Evolutionary conservation across 2,113 vertebrate species (phyloP), one percentile per base, ranked within the genome.

Genomic region (Phyllostomus hastatus): DNA sequence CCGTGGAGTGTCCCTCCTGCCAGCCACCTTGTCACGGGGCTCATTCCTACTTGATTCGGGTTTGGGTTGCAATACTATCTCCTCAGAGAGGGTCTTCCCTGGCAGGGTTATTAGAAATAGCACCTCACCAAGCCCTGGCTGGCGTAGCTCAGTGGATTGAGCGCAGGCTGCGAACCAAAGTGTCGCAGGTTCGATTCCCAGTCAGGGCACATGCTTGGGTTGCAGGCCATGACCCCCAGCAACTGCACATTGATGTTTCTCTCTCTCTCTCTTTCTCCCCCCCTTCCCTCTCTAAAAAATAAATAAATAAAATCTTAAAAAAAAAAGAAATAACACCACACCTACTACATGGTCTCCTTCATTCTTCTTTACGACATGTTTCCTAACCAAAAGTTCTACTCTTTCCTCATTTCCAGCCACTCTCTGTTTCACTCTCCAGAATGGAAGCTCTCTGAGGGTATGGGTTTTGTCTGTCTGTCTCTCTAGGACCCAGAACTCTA

Each of bases 1-100:
- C 17, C 15, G 1, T 7, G 33, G 4, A 5, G 8, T 1, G 1
- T 43, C 48, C n/a, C 50, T 14, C 46, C 24, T 3, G 19, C 57
- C 79, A 35, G 38, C 38, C 2, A 24, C 26, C 10, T 84, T 48
- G 7, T 59, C 80, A 16, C 10, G 1, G 5, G 15, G 50, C 24
- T 75, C 5, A 0, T 73, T 10, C 16, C 19, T 41, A 48, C 24
- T 48, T 59, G 19, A 50, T 84, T 69, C 38, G 59, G 41, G 33
- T 50, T 46, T 26, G 4, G 20, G 50, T 33, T 78, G 33, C 46
- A 46, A 2, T 7, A 15, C 28, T 38, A 48, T 59, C 70, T 28
- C 41, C 54, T 70, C 72, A 57, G 20, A 57, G 38, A 83, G 79
- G 1, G 26, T 33, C 38, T 33, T n/a, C 43, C n/a, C 61, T 20